A percentile compares a stretch with the other conserved stretches of the same genome.
These are phyloP conservation scores for Prunella strophiata DNA, from an alignment of 2,797 vertebrate genomes.

Conservation along the genomic window DNA sequence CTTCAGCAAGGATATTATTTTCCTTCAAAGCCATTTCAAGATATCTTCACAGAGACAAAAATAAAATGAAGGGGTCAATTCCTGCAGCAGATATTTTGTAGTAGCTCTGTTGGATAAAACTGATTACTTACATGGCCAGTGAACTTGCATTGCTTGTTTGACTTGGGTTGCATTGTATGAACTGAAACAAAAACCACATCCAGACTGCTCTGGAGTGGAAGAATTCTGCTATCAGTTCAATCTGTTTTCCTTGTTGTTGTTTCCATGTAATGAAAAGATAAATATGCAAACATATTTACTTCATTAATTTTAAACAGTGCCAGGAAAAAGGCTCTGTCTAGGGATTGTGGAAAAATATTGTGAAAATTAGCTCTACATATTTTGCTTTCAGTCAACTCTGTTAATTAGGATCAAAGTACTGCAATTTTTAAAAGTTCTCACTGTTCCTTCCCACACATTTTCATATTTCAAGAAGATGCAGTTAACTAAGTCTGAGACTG, in stretches of 20 bases:
- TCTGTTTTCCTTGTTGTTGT: conserved; percentile 69
- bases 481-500: conserved; percentile 31
- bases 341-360: conserved; percentile 64
- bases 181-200: conserved; percentile 28
- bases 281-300: conserved; percentile 75
- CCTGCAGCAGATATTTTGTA: neutral
- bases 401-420: conserved; percentile 71
- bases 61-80: neutral
- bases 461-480: conserved; percentile 37
- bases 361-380: conserved; percentile 65
- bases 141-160: conserved; percentile 18
- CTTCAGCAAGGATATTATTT: neutral
- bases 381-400: conserved; percentile 64
- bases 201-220: conserved; percentile 36
- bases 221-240: conserved; percentile 47
- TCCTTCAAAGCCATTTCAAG: neutral
- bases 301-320: conserved; percentile 74
- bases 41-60: neutral
- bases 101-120: conserved; percentile 26
- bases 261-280: conserved; percentile 69
- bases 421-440: conserved; percentile 57
- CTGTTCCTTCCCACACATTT: conserved; percentile 55
- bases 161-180: conserved; percentile 22
- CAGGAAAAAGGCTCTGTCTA: conserved; percentile 59
- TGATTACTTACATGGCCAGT: neutral